phyloP scores from a whole-genome alignment of 2,888 invertebrate species.

The Carcina quercana region DNA sequence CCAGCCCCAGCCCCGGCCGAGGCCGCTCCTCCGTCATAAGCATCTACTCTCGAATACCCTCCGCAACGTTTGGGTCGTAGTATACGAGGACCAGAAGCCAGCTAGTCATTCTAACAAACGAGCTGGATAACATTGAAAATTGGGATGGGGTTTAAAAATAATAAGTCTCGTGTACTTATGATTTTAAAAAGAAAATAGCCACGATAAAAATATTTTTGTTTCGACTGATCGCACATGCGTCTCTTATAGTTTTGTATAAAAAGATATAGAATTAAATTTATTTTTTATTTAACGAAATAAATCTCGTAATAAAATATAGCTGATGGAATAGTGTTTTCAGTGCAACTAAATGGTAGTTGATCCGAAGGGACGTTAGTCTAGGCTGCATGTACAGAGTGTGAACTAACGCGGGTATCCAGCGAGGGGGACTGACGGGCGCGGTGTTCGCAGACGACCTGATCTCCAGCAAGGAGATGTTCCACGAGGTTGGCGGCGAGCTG shows the following conservation, averaged over 20 bases:
- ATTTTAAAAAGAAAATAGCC: no score
- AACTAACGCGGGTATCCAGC: conserved; percentile 17
- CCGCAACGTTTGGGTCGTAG: no score
- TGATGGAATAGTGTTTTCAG: conserved; percentile 49
- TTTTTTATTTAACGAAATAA: conserved; percentile 38
- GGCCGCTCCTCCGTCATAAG: conserved; percentile 16
- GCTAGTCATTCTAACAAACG: no score
- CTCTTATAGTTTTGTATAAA: no score
- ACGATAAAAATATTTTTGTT: no score
- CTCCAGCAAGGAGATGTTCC: conserved; percentile 92
- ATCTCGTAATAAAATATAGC: conserved; percentile 43
- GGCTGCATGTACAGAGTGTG: conserved; percentile 39
- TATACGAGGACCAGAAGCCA: no score
- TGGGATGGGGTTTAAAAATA: no score
- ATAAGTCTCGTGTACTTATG: no score
- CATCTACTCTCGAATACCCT: no score
- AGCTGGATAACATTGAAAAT: no score
- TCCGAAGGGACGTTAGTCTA: conserved; percentile 6
- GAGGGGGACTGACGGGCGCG: conserved; percentile 34
- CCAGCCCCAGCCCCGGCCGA: conserved; percentile 21
- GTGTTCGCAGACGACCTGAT: conserved; percentile 85
- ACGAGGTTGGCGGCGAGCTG: conserved; percentile 93
- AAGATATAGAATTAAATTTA: conserved; percentile 29
- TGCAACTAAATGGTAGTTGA: background rate
- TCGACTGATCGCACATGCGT: no score